Evolutionary conservation across 1,140 invertebrate genomes (phyloP).

Genomic region (Drosophila fuyamai): DNA sequence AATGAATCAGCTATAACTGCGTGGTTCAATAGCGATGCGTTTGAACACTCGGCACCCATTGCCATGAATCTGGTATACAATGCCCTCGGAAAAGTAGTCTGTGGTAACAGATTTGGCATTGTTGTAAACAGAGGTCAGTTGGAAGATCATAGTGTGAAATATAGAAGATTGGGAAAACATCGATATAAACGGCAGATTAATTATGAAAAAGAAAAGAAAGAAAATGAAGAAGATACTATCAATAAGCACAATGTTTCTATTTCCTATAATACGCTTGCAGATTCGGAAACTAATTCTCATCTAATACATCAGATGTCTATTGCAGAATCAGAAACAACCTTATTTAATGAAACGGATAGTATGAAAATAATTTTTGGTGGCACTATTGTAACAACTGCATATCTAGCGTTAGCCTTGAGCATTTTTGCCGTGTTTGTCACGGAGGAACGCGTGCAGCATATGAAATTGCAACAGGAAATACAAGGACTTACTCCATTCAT

Average conservation of each 20-base stretch:
- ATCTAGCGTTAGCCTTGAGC: conserved; percentile 4
- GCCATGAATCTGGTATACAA: conserved; percentile 87
- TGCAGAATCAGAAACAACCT: neutral
- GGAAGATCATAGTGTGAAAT: neutral
- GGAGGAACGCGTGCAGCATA: conserved; percentile 1
- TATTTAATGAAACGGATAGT: neutral
- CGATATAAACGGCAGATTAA: neutral
- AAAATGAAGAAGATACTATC: neutral
- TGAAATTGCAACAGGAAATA: conserved; percentile 11
- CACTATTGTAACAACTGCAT: neutral
- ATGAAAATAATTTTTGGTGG: neutral
- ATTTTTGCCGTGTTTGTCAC: conserved; percentile 6
- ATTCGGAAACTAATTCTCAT: neutral
- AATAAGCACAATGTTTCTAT: neutral
- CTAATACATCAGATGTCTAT: neutral
- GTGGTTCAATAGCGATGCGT: conserved; percentile 88
- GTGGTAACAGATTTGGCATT: neutral
- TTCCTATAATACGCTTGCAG: neutral
- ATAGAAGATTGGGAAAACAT: neutral
- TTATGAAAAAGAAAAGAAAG: neutral
- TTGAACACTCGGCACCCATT: conserved; percentile 87
- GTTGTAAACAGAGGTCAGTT: neutral
- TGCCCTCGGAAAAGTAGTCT: conserved; percentile 76
- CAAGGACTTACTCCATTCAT: neutral
- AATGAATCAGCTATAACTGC: conserved; percentile 64